These are phyloP conservation scores for Megalurothrips usitatus DNA, from an alignment of 2,888 invertebrate species.

Conservation along the genomic window DNA sequence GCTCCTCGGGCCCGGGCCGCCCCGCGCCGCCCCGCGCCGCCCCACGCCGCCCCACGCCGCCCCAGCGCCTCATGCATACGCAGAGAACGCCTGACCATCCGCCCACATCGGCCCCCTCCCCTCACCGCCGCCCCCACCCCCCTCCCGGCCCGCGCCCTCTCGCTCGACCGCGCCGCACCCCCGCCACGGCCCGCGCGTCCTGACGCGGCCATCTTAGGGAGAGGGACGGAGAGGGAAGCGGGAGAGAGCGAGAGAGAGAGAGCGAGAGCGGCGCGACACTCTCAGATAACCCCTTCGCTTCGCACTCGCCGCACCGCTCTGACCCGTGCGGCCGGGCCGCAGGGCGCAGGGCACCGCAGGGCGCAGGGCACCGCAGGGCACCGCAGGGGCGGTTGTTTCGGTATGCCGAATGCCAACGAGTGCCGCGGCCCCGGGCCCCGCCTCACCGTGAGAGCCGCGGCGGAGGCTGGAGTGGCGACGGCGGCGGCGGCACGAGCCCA, in stretches of 20 bases:
- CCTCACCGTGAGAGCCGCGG: too few relatives aligned
- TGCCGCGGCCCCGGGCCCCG: too few relatives aligned
- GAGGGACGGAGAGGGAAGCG: not conserved
- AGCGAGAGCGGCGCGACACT: not conserved
- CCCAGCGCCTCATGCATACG: slow-evolving; percentile 5
- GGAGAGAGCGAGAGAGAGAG: not conserved
- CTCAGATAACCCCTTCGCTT: slow-evolving; percentile 18
- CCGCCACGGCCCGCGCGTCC: not conserved
- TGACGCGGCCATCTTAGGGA: slow-evolving; percentile 18
- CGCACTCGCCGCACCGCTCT: not conserved
- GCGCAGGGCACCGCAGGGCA: too few relatives aligned
- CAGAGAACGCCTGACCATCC: slow-evolving; percentile 18
- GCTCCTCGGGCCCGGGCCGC: not conserved
- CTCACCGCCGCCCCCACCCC: not conserved
- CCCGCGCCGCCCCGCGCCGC: not conserved
- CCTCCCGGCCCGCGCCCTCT: not conserved
- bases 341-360: too few relatives aligned
- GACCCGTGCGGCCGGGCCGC: too few relatives aligned
- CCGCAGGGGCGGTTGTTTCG: too few relatives aligned
- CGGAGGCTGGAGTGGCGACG: too few relatives aligned
- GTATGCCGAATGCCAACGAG: too few relatives aligned
- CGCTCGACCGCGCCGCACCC: not conserved
- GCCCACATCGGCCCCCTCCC: slow-evolving; percentile 16
- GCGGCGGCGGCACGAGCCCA: too few relatives aligned
- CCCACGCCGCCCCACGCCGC: not conserved